phyloP scores from a whole-genome alignment of 2,888 invertebrate species.

The Aquatica leii region DNA sequence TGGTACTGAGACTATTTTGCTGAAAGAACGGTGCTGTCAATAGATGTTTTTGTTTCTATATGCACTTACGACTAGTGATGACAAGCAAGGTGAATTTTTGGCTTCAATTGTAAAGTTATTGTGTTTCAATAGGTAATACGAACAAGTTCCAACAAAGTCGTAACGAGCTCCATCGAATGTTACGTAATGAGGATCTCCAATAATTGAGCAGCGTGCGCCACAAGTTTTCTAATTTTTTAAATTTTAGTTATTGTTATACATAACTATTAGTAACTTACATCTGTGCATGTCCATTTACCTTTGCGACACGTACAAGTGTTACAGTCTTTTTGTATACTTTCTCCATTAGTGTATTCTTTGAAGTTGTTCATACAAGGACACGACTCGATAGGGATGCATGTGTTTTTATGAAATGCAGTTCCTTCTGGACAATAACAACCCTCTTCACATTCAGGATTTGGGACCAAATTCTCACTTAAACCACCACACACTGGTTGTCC shows the following conservation, averaged over 20 bases:
- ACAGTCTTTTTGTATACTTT: slow-evolving; percentile 78
- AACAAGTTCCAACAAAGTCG: slow-evolving; percentile 91
- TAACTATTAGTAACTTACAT: slow-evolving; percentile 60
- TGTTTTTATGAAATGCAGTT: slow-evolving; percentile 74
- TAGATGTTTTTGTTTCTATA: no score
- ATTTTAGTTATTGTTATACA: no score
- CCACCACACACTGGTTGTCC: slow-evolving; percentile 79
- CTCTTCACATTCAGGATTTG: slow-evolving; percentile 72
- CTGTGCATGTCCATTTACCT: slow-evolving; percentile 84
- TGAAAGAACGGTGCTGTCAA: no score
- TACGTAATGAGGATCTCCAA: slow-evolving; percentile 90
- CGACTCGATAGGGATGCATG: slow-evolving; percentile 73
- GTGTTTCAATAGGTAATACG: slow-evolving; percentile 80
- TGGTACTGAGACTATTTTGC: background rate
- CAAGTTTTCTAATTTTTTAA: slow-evolving; percentile 66
- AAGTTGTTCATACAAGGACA: slow-evolving; percentile 85
- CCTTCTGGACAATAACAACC: slow-evolving; percentile 92
- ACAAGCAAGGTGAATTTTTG: slow-evolving; percentile 73
- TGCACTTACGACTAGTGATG: no score
- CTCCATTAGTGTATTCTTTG: slow-evolving; percentile 75
- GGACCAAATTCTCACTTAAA: slow-evolving; percentile 51
- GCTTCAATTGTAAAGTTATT: slow-evolving; percentile 76
- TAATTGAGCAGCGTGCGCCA: slow-evolving; percentile 83
- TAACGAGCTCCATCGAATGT: slow-evolving; percentile 89
- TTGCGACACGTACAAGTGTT: slow-evolving; percentile 82